Conservation (phyloP, 2,113 vertebrate species). For the Naja naja region DNA sequence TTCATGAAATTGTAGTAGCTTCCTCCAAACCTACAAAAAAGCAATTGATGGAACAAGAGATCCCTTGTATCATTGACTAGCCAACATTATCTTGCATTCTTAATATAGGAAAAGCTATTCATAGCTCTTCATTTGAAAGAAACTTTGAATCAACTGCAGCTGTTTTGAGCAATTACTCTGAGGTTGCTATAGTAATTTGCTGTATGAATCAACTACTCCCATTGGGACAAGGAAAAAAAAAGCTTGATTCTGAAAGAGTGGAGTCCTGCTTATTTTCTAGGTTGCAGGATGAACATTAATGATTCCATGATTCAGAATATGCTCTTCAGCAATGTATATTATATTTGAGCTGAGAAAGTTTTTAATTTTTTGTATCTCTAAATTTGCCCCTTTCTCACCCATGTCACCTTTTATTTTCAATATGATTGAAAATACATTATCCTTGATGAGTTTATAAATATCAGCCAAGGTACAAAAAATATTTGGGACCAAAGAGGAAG, state of each 20-base stretch:
- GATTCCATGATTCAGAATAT: neutral
- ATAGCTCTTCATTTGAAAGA: neutral
- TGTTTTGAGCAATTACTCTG: neutral
- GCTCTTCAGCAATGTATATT: neutral
- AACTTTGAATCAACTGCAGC: neutral
- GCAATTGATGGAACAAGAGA: neutral
- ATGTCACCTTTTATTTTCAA: neutral
- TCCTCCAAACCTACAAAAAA: neutral
- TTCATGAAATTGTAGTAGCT: neutral
- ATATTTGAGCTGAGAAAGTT: neutral
- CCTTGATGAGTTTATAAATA: neutral
- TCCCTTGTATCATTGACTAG: neutral
- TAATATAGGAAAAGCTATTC: neutral
- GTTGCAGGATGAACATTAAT: neutral
- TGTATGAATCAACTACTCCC: neutral
- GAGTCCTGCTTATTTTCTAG: neutral
- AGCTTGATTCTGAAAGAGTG: neutral
- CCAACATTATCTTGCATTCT: neutral
- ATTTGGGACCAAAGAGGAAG: neutral
- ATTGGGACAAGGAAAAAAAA: neutral
- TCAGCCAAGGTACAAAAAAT: neutral
- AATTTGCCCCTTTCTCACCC: neutral
- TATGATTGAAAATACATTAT: neutral
- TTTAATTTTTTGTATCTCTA: neutral
- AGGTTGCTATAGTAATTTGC: neutral